Percentiles rank a stretch among this genome's conserved stretches.
phyloP scores from a whole-genome alignment of 2,113 vertebrate genomes.

The Aphyosemion australe region DNA sequence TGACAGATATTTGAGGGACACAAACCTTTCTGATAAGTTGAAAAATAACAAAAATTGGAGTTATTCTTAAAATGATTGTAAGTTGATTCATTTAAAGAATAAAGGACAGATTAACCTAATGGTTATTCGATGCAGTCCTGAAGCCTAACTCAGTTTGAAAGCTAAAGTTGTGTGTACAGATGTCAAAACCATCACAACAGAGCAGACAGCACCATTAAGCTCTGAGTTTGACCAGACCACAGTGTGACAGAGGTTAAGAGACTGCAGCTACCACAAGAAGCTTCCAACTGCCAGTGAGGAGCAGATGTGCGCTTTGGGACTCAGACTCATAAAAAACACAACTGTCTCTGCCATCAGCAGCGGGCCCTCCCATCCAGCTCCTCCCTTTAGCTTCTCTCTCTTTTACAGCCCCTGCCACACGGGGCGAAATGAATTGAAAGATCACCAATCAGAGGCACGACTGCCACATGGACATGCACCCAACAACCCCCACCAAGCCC shows the following conservation, averaged over 20 bases:
- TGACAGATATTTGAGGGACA: no score
- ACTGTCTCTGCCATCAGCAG: conserved; percentile 59
- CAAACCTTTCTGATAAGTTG: no score
- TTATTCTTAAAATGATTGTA: background rate
- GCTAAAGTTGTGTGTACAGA: background rate
- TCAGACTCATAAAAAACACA: conserved; percentile 65
- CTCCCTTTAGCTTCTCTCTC: conserved; percentile 63
- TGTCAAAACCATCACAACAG: background rate
- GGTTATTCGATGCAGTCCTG: background rate
- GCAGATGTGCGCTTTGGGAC: conserved; percentile 71
- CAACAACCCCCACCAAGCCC: conserved; percentile 48
- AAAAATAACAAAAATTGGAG: no score
- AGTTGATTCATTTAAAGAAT: background rate
- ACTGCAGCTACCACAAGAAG: conserved; percentile 37
- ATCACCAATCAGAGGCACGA: conserved; percentile 66
- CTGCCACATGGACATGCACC: conserved; percentile 54
- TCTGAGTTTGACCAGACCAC: conserved; percentile 25
- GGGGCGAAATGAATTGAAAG: conserved; percentile 70
- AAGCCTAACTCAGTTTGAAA: background rate
- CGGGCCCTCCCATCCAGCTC: conserved; percentile 42
- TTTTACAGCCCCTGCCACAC: conserved; percentile 68
- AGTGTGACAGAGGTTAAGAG: conserved; percentile 22
- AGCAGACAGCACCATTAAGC: conserved; percentile 7
- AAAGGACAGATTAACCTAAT: background rate
- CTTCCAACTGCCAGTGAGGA: conserved; percentile 47